Evolutionary conservation across 2,113 vertebrate species (phyloP).

Genomic region (Aspiorhynchus laticeps): DNA sequence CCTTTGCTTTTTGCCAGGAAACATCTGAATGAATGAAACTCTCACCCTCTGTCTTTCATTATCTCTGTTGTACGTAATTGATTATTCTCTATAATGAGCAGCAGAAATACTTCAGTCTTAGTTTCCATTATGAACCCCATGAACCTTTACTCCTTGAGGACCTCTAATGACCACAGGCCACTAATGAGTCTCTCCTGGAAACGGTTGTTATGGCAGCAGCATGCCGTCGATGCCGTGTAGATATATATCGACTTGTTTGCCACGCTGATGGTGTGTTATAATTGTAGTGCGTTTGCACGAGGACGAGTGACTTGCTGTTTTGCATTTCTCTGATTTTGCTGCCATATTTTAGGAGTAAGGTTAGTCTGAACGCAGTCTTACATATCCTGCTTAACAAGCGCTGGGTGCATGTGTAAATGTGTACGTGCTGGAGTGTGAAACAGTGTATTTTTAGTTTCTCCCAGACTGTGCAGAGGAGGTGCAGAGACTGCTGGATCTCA

Average conservation of each 20-base stretch:
- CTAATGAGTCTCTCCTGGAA: constrained; percentile 46
- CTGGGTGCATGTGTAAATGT: constrained; percentile 25
- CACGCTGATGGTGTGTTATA: not conserved
- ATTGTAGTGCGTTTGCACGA: not conserved
- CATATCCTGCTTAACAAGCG: not conserved
- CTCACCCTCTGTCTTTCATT: constrained; percentile 21
- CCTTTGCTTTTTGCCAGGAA: not conserved
- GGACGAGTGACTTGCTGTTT: constrained; percentile 11
- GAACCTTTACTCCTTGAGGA: constrained; percentile 27
- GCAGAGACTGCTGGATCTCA: constrained; percentile 67
- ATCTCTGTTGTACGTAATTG: constrained; percentile 27
- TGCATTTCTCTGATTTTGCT: constrained; percentile 15
- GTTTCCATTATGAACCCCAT: constrained; percentile 44
- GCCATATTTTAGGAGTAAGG: constrained; percentile 2
- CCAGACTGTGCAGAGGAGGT: constrained; percentile 72
- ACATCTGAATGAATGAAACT: not conserved
- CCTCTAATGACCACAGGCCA: constrained; percentile 45
- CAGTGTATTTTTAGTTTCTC: constrained; percentile 70
- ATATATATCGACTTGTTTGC: constrained; percentile 29
- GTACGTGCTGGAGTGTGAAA: constrained; percentile 33
- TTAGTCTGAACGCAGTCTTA: constrained; percentile 6
- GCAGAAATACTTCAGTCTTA: constrained; percentile 49
- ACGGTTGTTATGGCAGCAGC: constrained; percentile 54
- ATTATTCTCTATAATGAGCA: constrained; percentile 36
- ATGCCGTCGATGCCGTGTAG: constrained; percentile 4